Percentiles rank a stretch among this genome's conserved stretches.
phyloP scores from a whole-genome alignment of 1,140 invertebrate species.

The Marisa cornuarietis region DNA sequence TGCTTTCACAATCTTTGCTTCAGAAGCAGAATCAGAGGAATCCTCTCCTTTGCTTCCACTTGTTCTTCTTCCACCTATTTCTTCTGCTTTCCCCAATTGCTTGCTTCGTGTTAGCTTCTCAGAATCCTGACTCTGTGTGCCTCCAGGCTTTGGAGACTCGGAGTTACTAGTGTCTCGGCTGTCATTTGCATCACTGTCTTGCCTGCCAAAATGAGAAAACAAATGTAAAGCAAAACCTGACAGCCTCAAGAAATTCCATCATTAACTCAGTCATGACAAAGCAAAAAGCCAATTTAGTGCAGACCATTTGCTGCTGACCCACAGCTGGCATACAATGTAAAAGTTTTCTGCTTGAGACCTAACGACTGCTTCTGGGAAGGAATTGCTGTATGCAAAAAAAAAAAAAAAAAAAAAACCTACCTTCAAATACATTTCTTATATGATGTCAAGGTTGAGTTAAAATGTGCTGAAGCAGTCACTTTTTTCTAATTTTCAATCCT shows the following conservation, averaged over 20 bases:
- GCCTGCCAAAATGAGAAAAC: constrained; percentile 9
- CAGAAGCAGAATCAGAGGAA: constrained; percentile 6
- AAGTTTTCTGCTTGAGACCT: too few relatives aligned
- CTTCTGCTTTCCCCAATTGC: constrained; percentile 3
- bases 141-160: constrained; percentile 6
- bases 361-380: too few relatives aligned
- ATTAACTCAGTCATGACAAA: background rate
- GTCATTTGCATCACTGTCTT: constrained; percentile 19
- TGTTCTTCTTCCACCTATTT: background rate
- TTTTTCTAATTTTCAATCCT: too few relatives aligned
- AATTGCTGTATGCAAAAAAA: too few relatives aligned
- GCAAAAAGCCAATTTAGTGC: too few relatives aligned
- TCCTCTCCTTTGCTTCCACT: constrained; percentile 4
- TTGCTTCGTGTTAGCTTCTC: constrained; percentile 13
- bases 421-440: too few relatives aligned
- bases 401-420: too few relatives aligned
- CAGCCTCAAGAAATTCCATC: background rate
- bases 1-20: constrained; percentile 30
- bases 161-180: constrained; percentile 9
- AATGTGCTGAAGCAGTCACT: too few relatives aligned
- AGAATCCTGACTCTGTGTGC: constrained; percentile 9
- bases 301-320: too few relatives aligned
- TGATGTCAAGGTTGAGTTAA: too few relatives aligned
- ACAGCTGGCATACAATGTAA: too few relatives aligned
- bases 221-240: background rate